Percentiles rank a stretch among this genome's conserved stretches.
phyloP scores from a whole-genome alignment of 2,113 vertebrate species.

The Anolis sagrei region DNA sequence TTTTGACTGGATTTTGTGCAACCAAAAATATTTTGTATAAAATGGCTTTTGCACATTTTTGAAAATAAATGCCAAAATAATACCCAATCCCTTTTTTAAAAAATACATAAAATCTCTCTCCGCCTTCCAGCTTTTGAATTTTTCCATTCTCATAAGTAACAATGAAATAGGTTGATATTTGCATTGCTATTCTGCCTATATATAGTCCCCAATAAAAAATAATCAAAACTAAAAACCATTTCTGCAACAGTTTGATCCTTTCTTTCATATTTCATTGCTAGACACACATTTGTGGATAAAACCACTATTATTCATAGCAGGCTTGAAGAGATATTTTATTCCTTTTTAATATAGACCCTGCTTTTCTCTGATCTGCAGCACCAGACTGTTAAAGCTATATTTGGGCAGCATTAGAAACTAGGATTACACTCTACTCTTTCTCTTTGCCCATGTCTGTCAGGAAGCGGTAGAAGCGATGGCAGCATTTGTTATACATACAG shows the following conservation, averaged over 20 bases:
- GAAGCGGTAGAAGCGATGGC: conserved; percentile 28
- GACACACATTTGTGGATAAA: background rate
- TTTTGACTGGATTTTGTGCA: too few relatives aligned
- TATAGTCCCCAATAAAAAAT: background rate
- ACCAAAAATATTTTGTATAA: too few relatives aligned
- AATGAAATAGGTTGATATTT: too few relatives aligned
- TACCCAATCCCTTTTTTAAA: too few relatives aligned
- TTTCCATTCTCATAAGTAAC: too few relatives aligned
- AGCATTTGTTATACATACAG: conserved; percentile 41
- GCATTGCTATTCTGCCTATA: too few relatives aligned
- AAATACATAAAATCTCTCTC: too few relatives aligned
- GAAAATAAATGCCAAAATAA: too few relatives aligned
- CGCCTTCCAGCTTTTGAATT: too few relatives aligned
- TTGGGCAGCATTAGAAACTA: conserved; percentile 3
- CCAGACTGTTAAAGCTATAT: background rate
- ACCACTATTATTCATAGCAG: background rate
- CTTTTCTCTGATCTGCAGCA: conserved; percentile 25
- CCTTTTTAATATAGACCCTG: conserved; percentile 33
- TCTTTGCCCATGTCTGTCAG: background rate
- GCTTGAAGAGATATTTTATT: conserved; percentile 3
- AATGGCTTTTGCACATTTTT: too few relatives aligned
- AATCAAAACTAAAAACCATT: background rate
- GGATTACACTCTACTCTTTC: conserved; percentile 11
- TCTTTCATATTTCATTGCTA: conserved; percentile 6
- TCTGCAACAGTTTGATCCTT: conserved; percentile 6